These are phyloP conservation scores for Oikopleura dioica DNA, from an alignment of 23 tunicate species.

Conservation along the genomic window DNA sequence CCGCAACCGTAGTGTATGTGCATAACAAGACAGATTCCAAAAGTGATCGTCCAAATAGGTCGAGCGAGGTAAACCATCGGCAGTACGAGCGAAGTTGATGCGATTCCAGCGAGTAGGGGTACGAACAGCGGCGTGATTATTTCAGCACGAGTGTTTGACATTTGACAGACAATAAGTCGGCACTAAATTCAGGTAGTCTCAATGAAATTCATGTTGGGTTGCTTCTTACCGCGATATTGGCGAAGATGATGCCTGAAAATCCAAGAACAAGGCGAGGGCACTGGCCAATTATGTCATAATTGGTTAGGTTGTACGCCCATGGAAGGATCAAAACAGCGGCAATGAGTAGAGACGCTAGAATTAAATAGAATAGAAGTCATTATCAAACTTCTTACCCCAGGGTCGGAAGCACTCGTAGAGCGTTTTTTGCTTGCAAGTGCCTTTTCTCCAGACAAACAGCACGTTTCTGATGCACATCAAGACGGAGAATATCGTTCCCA, in stretches of 20 bases:
- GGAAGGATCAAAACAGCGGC: constrained; percentile 15
- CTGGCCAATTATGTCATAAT: constrained; percentile 22
- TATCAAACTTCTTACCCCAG: constrained; percentile 1
- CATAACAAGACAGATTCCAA: constrained; percentile 17
- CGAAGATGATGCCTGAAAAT: constrained; percentile 28
- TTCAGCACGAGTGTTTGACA: constrained; percentile 72
- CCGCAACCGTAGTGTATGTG: constrained; percentile 64
- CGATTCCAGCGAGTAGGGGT: constrained; percentile 14
- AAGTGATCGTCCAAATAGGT: constrained; percentile 21
- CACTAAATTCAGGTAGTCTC: constrained; percentile 20
- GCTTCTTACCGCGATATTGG: constrained; percentile 60
- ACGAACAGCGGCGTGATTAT: constrained; percentile 33
- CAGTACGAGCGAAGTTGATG: constrained; percentile 16
- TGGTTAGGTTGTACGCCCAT: constrained; percentile 27
- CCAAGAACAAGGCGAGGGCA: constrained; percentile 33
- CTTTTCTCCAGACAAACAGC: background rate
- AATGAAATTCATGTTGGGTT: background rate
- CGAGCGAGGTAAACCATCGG: constrained; percentile 16
- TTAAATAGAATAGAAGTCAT: background rate
- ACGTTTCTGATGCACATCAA: background rate
- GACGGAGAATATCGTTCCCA: background rate
- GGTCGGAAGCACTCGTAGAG: background rate
- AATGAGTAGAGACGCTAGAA: constrained; percentile 28
- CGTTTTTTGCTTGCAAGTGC: background rate
- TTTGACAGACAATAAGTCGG: constrained; percentile 72